phyloP scores from a whole-genome alignment of 2,888 invertebrate genomes.

The Chrysolina oricalcia region DNA sequence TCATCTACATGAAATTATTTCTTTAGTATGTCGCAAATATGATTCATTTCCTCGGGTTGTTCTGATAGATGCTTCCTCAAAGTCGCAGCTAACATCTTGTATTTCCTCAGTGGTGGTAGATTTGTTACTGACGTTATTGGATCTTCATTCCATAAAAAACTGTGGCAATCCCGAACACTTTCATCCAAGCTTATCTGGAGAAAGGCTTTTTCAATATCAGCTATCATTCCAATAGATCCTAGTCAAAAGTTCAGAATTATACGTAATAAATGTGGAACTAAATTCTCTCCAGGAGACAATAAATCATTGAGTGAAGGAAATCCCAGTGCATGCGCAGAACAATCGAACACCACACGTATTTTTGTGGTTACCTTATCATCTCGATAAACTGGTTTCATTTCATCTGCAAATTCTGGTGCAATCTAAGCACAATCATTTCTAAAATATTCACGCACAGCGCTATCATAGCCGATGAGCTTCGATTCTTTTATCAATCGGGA shows the following conservation, averaged over 20 bases:
- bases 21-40: too few relatives aligned
- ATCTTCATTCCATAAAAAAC: too few relatives aligned
- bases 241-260: not conserved
- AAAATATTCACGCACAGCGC: not conserved
- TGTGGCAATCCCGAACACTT: too few relatives aligned
- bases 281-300: not conserved
- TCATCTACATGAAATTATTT: too few relatives aligned
- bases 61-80: too few relatives aligned
- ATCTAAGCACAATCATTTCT: not conserved
- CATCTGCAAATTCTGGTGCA: not conserved
- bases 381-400: not conserved
- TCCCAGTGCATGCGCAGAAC: not conserved
- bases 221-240: not conserved
- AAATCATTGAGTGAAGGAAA: not conserved
- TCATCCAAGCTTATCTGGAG: not conserved
- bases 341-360: not conserved
- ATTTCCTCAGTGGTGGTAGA: too few relatives aligned
- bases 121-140: too few relatives aligned
- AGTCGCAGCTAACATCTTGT: too few relatives aligned
- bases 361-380: not conserved
- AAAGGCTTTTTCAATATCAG: not conserved
- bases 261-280: not conserved
- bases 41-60: too few relatives aligned
- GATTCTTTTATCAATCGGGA: not conserved
- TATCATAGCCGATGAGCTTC: not conserved